Conservation (phyloP, 1,140 invertebrate species). For the Drosophila willistoni region DNA sequence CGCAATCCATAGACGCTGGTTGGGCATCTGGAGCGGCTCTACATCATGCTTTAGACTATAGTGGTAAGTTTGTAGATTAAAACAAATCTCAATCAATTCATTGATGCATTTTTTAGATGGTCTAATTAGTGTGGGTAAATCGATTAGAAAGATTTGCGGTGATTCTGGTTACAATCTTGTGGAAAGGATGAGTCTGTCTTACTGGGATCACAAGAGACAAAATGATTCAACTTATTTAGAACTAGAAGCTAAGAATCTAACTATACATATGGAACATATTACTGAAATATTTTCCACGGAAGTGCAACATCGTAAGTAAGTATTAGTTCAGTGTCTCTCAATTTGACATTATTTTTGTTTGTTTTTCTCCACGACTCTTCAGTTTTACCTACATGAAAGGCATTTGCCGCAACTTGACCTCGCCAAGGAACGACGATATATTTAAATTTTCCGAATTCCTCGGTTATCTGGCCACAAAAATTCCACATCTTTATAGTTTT, state of each 20-base stretch:
- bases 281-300: not conserved
- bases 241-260: slow-evolving; percentile 11
- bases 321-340: not conserved
- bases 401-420: slow-evolving; percentile 27
- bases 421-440: slow-evolving; percentile 1
- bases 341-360: not conserved
- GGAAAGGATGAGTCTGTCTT: not conserved
- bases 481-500: not conserved
- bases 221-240: slow-evolving; percentile 9
- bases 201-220: slow-evolving; percentile 16
- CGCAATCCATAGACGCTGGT: slow-evolving; percentile 89
- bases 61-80: slow-evolving; percentile 18
- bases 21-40: slow-evolving; percentile 90
- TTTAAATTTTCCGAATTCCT: slow-evolving; percentile 13
- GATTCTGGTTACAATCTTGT: slow-evolving; percentile 31
- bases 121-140: slow-evolving; percentile 23
- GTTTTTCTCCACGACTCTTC: not conserved
- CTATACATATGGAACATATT: not conserved
- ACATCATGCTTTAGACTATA: slow-evolving; percentile 38
- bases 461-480: not conserved
- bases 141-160: slow-evolving; percentile 30
- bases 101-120: not conserved
- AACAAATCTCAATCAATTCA: not conserved
- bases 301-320: slow-evolving; percentile 41
- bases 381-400: slow-evolving; percentile 1